Conservation (phyloP, 2,797 vertebrate species). For the Selene dorsalis region DNA sequence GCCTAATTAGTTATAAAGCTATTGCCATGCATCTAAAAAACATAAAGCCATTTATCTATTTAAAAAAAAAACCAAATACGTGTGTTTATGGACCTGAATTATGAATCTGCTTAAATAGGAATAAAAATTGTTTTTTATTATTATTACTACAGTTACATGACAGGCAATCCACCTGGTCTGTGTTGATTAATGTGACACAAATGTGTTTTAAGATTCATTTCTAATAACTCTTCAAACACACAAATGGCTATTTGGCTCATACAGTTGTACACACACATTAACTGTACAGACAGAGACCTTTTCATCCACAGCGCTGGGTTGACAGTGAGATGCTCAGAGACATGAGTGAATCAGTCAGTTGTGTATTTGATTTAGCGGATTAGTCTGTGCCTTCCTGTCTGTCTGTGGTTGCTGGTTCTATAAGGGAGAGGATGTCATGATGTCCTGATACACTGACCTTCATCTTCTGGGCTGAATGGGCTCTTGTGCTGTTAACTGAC, state of each 20-base stretch:
- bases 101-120: not conserved
- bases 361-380: slow-evolving; percentile 63
- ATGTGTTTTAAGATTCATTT: not conserved
- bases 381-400: slow-evolving; percentile 56
- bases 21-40: not conserved
- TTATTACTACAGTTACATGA: not conserved
- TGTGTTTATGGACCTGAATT: not conserved
- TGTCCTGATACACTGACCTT: slow-evolving; percentile 71
- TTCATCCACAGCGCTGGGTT: slow-evolving; percentile 7
- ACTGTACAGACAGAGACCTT: slow-evolving; percentile 5
- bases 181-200: not conserved
- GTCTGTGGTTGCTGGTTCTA: slow-evolving; percentile 36
- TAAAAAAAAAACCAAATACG: too few relatives aligned
- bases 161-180: not conserved
- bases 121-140: not conserved
- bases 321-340: slow-evolving; percentile 44
- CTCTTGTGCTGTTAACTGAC: slow-evolving; percentile 51
- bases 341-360: slow-evolving; percentile 43
- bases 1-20: slow-evolving; percentile 12
- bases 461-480: slow-evolving; percentile 65
- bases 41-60: not conserved
- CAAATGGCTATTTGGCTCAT: not conserved
- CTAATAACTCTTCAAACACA: slow-evolving; percentile 14
- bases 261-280: not conserved
- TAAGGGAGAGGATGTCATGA: slow-evolving; percentile 58